Evolutionary conservation across 1,140 invertebrate species (phyloP).

Genomic region (Panagrolaimus sp.): DNA sequence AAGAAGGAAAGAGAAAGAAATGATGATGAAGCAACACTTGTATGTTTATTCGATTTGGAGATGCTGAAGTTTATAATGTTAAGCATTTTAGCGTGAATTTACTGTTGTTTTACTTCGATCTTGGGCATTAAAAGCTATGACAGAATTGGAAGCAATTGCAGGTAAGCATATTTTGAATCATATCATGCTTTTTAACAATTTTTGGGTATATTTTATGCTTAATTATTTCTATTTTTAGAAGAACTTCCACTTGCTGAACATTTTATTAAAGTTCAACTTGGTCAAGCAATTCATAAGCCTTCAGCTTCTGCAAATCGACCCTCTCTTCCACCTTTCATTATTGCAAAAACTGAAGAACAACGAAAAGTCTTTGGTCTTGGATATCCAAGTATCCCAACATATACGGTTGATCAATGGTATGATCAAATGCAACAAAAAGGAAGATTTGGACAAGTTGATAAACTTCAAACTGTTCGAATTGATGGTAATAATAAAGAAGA

Average conservation of each 20-base stretch:
- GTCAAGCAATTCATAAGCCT: constrained; percentile 9
- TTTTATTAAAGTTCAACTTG: constrained; percentile 30
- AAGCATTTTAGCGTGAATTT: constrained; percentile 32
- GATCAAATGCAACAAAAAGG: constrained; percentile 77
- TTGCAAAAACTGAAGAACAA: constrained; percentile 79
- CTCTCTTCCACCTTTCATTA: constrained; percentile 70
- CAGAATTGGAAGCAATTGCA: constrained; percentile 69
- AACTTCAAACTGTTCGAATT: constrained; percentile 12
- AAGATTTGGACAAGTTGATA: constrained; percentile 62
- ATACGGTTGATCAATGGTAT: constrained; percentile 92
- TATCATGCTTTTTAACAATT: constrained; percentile 16
- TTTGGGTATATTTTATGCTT: constrained; percentile 22
- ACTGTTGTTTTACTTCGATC: constrained; percentile 30
- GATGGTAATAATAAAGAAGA: constrained; percentile 38
- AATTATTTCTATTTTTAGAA: constrained; percentile 31
- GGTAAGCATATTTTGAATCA: constrained; percentile 47
- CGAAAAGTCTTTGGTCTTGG: constrained; percentile 88
- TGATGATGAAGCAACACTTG: constrained; percentile 33
- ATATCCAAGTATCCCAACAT: constrained; percentile 82
- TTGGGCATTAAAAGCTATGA: constrained; percentile 65
- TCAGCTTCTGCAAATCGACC: not conserved
- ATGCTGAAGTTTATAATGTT: not conserved
- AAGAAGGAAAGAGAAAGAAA: constrained; percentile 23
- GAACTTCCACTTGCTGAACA: constrained; percentile 54
- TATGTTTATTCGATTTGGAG: not conserved